Base-by-base conservation (phyloP, 2,888 invertebrate species). In the Rotaria magnacalcarata region DNA sequence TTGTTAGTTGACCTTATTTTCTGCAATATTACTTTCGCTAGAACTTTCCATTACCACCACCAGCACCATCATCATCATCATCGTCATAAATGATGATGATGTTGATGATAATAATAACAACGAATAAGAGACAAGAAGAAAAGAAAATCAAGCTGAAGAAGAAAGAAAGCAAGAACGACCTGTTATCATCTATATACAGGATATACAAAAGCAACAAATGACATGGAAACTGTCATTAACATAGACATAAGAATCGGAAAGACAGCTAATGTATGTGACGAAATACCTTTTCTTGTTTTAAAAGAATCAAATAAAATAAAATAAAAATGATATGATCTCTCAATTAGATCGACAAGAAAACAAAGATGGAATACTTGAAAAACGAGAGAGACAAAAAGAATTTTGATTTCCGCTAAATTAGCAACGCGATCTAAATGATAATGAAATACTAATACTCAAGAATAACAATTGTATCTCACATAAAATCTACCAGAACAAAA, bases 131-230 rank as follows among this genome's bases (percentile, higher is more conserved):
- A 27, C 58, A 27, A 60, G 58, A 60, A 60, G 58, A 60, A n/a
- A 60, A n/a, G 27, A 60, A 60, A 60, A 27, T 14, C 8, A n/a
- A 27, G 58, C 10, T 60, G 27, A 58, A n/a, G 27, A n/a, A 60
- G n/a, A 60, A 60, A 60, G 11, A 60, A 60, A 60, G 10, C n/a
- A 60, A 60, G 10, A 60, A 27, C 10, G 58, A 60, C 58, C 58
- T 60, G 58, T 60, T 60, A 60, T 60, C 58, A 60, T 60, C 27
- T 60, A 14, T 60, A 60, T 14, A 60, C 14, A 60, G 58, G 14
- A 60, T 60, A 60, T 60, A 60, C n/a, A 60, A 60, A 60, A 27
- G 58, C 58, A 60, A 60, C 58, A 60, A 60, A 60, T 60, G 58
- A 60, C 27, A 60, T 60, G 58, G 14, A 60, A 60, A 60, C 10